phyloP scores from a whole-genome alignment of 2,888 invertebrate species.

The Chloroclystis v-ata region DNA sequence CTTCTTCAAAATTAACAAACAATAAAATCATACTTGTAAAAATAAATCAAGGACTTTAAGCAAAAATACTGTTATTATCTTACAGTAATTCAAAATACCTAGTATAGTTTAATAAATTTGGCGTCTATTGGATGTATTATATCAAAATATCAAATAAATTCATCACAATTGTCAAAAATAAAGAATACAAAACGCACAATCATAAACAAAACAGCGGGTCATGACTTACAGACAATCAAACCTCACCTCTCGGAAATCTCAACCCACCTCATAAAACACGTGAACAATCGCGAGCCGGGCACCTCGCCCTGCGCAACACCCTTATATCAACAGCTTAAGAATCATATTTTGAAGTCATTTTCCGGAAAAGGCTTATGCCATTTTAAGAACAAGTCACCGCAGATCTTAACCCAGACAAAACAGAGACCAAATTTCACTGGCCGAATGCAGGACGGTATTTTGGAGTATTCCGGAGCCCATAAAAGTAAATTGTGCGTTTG shows the following conservation, averaged over 20 bases:
- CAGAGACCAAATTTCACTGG: conserved; percentile 29
- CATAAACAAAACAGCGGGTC: conserved; percentile 33
- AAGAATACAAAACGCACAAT: conserved; percentile 16
- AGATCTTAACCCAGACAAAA: conserved; percentile 2
- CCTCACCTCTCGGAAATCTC: conserved; percentile 51
- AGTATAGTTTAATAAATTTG: too few species aligned
- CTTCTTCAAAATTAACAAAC: not conserved
- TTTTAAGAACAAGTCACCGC: not conserved
- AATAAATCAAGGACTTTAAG: too few species aligned
- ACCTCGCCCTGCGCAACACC: conserved; percentile 20
- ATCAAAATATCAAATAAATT: too few species aligned
- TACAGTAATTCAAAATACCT: too few species aligned
- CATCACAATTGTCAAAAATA: conserved; percentile 3
- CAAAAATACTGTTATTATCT: too few species aligned
- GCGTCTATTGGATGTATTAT: too few species aligned
- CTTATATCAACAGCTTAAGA: conserved; percentile 29
- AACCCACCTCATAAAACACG: conserved; percentile 74
- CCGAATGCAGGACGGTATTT: conserved; percentile 36
- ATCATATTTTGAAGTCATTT: conserved; percentile 24
- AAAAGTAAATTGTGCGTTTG: conserved; percentile 77
- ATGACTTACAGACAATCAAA: conserved; percentile 34
- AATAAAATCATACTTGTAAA: not conserved
- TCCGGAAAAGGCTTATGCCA: conserved; percentile 12
- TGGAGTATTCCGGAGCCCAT: conserved; percentile 67
- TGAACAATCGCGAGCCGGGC: conserved; percentile 61